A percentile compares a stretch with the other conserved stretches of the same genome.
Conservation (phyloP, 2,888 invertebrate species). For the Meiosimyza platycephala region DNA sequence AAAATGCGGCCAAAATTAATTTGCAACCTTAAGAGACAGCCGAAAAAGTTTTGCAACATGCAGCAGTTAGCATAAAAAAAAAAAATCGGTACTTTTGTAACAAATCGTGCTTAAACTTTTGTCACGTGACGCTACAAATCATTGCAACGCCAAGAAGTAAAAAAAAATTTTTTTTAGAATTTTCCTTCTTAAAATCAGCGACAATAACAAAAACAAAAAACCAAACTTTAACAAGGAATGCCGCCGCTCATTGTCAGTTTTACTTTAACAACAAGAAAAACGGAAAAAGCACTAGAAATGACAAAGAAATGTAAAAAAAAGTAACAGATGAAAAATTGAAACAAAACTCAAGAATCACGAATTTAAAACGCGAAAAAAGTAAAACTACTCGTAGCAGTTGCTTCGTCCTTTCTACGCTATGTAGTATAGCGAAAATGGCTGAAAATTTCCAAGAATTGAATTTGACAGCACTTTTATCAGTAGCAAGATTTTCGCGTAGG, state of each 20-base stretch:
- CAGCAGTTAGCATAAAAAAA: neutral
- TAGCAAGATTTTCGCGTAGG: constrained; percentile 7
- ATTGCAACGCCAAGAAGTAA: constrained; percentile 47
- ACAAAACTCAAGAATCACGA: constrained; percentile 58
- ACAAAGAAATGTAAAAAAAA: constrained; percentile 15
- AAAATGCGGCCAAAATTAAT: neutral
- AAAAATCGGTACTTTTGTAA: constrained; percentile 32
- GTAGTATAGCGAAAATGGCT: neutral
- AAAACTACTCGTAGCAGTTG: constrained; percentile 2
- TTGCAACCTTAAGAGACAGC: neutral
- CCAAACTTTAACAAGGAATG: constrained; percentile 30
- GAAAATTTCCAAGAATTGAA: constrained; percentile 51
- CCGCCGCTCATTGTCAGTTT: constrained; percentile 45
- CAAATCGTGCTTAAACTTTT: constrained; percentile 65
- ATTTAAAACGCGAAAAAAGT: constrained; percentile 38
- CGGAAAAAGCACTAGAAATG: constrained; percentile 23
- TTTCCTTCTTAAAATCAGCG: neutral
- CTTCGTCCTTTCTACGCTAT: neutral
- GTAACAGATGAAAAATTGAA: neutral
- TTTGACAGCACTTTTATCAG: constrained; percentile 31
- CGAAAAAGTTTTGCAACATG: too few species aligned
- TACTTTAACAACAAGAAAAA: constrained; percentile 17
- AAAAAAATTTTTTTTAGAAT: constrained; percentile 17
- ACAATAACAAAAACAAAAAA: constrained; percentile 34
- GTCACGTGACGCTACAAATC: constrained; percentile 68